Evolutionary conservation across 2,113 vertebrate genomes (phyloP).

Genomic region (Oryzias melastigma): DNA sequence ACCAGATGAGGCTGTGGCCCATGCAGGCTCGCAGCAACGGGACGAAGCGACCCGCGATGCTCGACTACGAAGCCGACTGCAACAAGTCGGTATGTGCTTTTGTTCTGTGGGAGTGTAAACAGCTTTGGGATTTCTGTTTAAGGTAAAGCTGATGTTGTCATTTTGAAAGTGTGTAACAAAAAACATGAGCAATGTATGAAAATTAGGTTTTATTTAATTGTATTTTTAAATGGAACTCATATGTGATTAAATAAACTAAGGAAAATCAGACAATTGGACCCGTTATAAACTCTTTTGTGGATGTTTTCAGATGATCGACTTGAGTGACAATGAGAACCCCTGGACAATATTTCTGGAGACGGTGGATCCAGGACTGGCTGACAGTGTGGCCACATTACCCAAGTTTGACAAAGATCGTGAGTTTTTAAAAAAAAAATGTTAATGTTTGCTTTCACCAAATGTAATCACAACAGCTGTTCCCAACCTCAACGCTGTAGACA

Average conservation of each 20-base stretch:
- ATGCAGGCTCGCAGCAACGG: slow-evolving; percentile 99
- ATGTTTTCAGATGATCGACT: slow-evolving; percentile 91
- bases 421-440: slow-evolving; percentile 16
- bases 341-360: slow-evolving; percentile 99
- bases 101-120: not conserved
- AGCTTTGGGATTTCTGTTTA: not conserved
- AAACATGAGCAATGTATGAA: no score
- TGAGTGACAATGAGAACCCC: slow-evolving; percentile 98
- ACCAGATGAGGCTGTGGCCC: slow-evolving; percentile 98
- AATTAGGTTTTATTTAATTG: no score
- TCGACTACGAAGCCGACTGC: slow-evolving; percentile 97
- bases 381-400: slow-evolving; percentile 94
- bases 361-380: slow-evolving; percentile 96
- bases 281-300: not conserved
- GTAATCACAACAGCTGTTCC: no score
- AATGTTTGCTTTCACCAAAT: no score
- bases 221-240: no score
- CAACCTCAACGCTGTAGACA: no score
- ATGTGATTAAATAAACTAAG: no score
- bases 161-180: no score
- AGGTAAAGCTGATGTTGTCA: no score
- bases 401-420: slow-evolving; percentile 99
- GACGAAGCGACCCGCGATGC: slow-evolving; percentile 96
- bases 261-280: no score
- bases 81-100: slow-evolving; percentile 88